Percentiles rank a stretch among this genome's conserved stretches.
Conservation (phyloP, 1,140 invertebrate species). For the Nixonia krombeini region DNA sequence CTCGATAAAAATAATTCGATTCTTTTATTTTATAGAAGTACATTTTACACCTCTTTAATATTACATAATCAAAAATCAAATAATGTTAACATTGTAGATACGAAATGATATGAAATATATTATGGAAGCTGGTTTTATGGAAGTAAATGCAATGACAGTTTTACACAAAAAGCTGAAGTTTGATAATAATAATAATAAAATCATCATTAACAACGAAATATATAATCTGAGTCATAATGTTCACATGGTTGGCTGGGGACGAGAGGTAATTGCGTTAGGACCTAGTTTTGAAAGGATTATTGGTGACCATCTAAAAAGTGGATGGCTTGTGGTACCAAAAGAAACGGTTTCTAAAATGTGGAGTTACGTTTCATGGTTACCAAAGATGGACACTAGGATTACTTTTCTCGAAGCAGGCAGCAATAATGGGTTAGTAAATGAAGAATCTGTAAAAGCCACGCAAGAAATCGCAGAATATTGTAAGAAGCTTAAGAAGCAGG, state of each 20-base stretch:
- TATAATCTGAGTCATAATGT: slow-evolving; percentile 55
- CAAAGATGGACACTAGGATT: slow-evolving; percentile 44
- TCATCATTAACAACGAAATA: slow-evolving; percentile 36
- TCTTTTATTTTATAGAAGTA: no score
- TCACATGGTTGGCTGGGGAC: slow-evolving; percentile 55
- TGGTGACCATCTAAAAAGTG: slow-evolving; percentile 49
- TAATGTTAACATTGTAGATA: slow-evolving; percentile 48
- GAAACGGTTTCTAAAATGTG: slow-evolving; percentile 48
- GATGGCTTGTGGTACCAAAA: slow-evolving; percentile 51
- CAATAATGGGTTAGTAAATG: slow-evolving; percentile 31
- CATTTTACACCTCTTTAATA: no score
- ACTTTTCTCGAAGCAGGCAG: slow-evolving; percentile 43
- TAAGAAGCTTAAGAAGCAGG: slow-evolving; percentile 49
- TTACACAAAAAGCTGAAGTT: slow-evolving; percentile 49
- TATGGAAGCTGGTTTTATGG: slow-evolving; percentile 43
- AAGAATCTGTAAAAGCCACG: slow-evolving; percentile 27
- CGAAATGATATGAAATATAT: slow-evolving; percentile 44
- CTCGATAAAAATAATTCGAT: no score
- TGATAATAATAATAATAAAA: slow-evolving; percentile 32
- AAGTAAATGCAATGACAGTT: slow-evolving; percentile 42
- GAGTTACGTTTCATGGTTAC: slow-evolving; percentile 45
- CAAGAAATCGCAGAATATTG: slow-evolving; percentile 45
- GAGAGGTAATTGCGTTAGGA: slow-evolving; percentile 42
- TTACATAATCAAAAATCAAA: no score
- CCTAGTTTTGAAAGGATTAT: slow-evolving; percentile 51